Conservation (phyloP, 64 coral and sea anemone species). For the Catalaphyllia jardinei region DNA sequence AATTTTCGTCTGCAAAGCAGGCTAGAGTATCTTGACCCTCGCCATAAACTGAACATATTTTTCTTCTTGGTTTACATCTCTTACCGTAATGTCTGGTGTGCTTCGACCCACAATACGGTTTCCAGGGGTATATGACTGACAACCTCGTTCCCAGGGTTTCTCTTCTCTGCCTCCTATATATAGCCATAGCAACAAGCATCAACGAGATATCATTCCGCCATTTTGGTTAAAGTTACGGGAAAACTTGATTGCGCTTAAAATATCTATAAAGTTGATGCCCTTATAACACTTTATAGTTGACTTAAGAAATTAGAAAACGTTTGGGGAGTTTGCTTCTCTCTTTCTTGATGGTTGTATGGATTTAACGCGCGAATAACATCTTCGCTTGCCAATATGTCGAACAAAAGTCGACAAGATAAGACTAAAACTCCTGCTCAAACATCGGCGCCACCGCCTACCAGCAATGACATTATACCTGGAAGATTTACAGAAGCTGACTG, state of each 20-base stretch:
- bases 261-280: not conserved
- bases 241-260: not conserved
- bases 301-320: not conserved
- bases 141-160: too few relatives aligned
- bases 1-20: too few relatives aligned
- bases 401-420: conserved; percentile 96
- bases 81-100: too few relatives aligned
- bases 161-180: too few relatives aligned
- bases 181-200: not conserved
- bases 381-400: conserved; percentile 62
- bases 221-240: not conserved
- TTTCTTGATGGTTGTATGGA: not conserved
- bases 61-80: too few relatives aligned
- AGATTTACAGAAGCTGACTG: conserved; percentile 96
- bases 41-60: too few relatives aligned
- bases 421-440: conserved; percentile 88
- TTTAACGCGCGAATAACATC: not conserved
- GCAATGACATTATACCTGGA: conserved; percentile 97
- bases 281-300: not conserved
- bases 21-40: too few relatives aligned
- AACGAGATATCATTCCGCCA: not conserved
- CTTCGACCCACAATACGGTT: too few relatives aligned
- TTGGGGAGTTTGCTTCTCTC: not conserved
- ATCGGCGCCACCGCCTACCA: conserved; percentile 70
- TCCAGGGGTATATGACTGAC: too few relatives aligned